Base-by-base conservation (phyloP, 2,797 vertebrate species). In the Anguilla megastoma region DNA sequence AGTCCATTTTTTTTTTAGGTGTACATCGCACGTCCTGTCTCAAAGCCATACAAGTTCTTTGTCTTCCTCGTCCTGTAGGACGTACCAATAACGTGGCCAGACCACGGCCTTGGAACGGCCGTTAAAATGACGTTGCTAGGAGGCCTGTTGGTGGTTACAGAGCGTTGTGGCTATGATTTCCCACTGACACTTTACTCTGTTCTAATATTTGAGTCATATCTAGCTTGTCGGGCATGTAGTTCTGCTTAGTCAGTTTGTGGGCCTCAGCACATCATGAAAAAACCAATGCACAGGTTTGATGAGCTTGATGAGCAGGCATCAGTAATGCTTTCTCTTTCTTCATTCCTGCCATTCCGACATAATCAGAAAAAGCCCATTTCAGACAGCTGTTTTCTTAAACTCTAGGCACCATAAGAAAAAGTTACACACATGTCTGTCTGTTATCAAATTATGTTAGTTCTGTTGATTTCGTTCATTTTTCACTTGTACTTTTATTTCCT, bases 71-170 rank as follows among this genome's bases (percentile, higher is more conserved):
- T 27, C 52, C 16, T 41, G 86, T 12, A 56, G 36, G 27, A 36
- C 1, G 9, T 33, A 58, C 52, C 8, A 9, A 27, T 24, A 36
- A 41, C 86, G 24, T 27, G 10, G 41, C 48, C 48, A 85, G n/a
- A 48, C 33, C 9, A 54, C 48, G 27, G 33, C 45, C 16, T 41
- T 18, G 9, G 66, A 33, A 66, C 30, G 21, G 21, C 63, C 60
- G 12, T 7, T 36, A n/a, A 74, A 14, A 45, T 8, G 30, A 71
- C 36, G 86, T 87, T 87, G 69, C 88, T 48, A 87, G 66, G 80
- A 56, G 41, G 45, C 24, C 66, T 87, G 86, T 89, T 88, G 79
- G 82, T 87, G 76, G 86, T 87, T 85, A 89, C 88, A 30, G 24
- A 30, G n/a, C n/a, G 63, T 63, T 80, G 87, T 89, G 88, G 66